Percentiles rank a stretch among this genome's conserved stretches.
phyloP scores from a whole-genome alignment of 2,113 vertebrate species.

The Aptenodytes patagonicus region DNA sequence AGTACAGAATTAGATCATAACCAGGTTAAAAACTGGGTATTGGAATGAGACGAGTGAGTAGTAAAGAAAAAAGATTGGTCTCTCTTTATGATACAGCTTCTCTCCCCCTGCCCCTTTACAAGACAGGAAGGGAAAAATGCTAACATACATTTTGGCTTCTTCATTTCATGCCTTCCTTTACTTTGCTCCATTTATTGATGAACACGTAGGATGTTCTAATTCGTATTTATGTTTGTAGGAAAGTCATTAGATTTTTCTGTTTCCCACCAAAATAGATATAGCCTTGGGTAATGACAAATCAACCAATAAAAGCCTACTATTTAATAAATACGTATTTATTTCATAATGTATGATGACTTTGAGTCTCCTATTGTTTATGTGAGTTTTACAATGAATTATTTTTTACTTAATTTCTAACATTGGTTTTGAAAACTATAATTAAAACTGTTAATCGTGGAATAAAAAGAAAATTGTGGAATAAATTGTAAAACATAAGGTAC shows the following conservation, averaged over 20 bases:
- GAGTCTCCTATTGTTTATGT: neutral
- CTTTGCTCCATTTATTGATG: neutral
- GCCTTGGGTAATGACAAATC: neutral
- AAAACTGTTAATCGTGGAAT: neutral
- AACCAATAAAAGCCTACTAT: neutral
- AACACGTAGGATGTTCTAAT: neutral
- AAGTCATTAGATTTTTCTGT: neutral
- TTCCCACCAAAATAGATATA: neutral
- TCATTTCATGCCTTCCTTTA: neutral
- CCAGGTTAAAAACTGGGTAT: conserved; percentile 65
- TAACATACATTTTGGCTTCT: neutral
- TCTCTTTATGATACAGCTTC: neutral
- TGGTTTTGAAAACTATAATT: neutral
- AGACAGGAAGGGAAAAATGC: neutral
- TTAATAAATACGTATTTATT: neutral
- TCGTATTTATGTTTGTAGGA: neutral
- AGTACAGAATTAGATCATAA: conserved; percentile 70
- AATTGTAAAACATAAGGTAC: neutral
- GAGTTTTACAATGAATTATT: neutral
- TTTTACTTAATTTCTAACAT: neutral
- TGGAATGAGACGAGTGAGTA: conserved; percentile 59
- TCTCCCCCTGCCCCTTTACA: neutral
- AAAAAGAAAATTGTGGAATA: neutral
- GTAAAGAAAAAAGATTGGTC: neutral
- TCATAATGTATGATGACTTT: neutral